These are phyloP conservation scores for Agrotis ipsilon DNA, from an alignment of 2,888 invertebrate genomes.

Conservation along the genomic window DNA sequence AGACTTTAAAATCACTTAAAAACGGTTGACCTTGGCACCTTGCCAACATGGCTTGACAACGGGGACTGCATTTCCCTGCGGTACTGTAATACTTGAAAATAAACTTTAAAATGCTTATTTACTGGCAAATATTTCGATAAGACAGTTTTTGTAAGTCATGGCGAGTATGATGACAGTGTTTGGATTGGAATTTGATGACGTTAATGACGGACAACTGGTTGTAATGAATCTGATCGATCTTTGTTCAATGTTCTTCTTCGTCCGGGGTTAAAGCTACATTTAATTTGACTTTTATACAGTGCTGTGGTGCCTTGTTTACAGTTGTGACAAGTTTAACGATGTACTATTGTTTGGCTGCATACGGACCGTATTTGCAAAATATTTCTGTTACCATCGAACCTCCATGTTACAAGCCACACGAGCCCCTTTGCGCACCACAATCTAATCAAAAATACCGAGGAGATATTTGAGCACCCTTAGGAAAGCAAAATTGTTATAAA, in stretches of 20 bases:
- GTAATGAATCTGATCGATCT: conserved; percentile 42
- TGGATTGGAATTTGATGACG: conserved; percentile 26
- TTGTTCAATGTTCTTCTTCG: conserved; percentile 14
- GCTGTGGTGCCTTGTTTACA: conserved; percentile 11
- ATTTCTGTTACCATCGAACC: conserved; percentile 1
- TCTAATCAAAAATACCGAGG: not conserved
- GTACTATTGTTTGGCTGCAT: conserved; percentile 13
- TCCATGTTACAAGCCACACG: not conserved
- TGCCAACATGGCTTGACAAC: conserved; percentile 51
- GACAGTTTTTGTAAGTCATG: conserved; percentile 1
- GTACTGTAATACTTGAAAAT: conserved; percentile 42
- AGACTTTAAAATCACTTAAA: conserved; percentile 36
- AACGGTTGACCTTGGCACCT: conserved; percentile 59
- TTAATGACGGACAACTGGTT: conserved; percentile 40
- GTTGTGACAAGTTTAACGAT: conserved; percentile 29
- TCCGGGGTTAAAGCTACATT: not conserved
- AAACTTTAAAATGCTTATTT: conserved; percentile 17
- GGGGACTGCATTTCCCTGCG: conserved; percentile 56
- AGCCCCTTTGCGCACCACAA: not conserved
- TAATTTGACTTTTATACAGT: not conserved
- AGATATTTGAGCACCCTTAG: not conserved
- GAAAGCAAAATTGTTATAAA: not conserved
- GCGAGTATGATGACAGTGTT: conserved; percentile 12
- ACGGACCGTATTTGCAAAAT: not conserved
- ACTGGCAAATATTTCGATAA: conserved; percentile 7